Conservation (phyloP, 1,140 invertebrate species). For the Eueides isabella region DNA sequence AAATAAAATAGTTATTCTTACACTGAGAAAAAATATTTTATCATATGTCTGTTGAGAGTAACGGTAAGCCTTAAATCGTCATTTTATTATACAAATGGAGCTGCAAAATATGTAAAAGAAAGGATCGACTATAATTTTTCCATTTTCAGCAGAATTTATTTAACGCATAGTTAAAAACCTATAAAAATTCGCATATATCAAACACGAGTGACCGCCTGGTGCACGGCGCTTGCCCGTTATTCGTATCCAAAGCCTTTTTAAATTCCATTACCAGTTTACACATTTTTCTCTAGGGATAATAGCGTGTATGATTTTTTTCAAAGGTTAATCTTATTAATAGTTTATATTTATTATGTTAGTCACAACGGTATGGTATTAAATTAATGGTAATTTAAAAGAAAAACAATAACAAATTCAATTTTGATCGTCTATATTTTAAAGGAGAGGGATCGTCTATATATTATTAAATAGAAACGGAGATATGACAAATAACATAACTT, state of each 20-base stretch:
- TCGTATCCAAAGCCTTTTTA: conserved; percentile 45
- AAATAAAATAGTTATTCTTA: not conserved
- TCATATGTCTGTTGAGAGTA: not conserved
- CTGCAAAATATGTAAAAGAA: conserved; percentile 19
- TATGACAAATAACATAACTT: too few relatives aligned
- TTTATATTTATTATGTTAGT: too few relatives aligned
- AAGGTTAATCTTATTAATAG: conserved; percentile 7
- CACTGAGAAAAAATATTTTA: not conserved
- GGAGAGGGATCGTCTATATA: too few relatives aligned
- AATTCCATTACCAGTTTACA: conserved; percentile 53
- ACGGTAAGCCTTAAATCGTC: not conserved
- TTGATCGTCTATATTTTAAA: too few relatives aligned
- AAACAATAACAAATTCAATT: too few relatives aligned
- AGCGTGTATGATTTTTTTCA: not conserved
- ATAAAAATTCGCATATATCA: conserved; percentile 70
- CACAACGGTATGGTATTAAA: too few relatives aligned
- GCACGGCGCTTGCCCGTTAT: conserved; percentile 41
- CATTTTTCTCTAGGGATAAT: conserved; percentile 25
- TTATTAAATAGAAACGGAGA: too few relatives aligned
- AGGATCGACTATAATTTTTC: conserved; percentile 30
- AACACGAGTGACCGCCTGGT: conserved; percentile 62
- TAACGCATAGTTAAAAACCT: conserved; percentile 60
- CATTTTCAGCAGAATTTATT: conserved; percentile 55
- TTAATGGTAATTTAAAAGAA: not conserved
- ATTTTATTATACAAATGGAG: not conserved